Conservation (phyloP, 2,113 vertebrate species). For the Cyrtonyx montezumae region DNA sequence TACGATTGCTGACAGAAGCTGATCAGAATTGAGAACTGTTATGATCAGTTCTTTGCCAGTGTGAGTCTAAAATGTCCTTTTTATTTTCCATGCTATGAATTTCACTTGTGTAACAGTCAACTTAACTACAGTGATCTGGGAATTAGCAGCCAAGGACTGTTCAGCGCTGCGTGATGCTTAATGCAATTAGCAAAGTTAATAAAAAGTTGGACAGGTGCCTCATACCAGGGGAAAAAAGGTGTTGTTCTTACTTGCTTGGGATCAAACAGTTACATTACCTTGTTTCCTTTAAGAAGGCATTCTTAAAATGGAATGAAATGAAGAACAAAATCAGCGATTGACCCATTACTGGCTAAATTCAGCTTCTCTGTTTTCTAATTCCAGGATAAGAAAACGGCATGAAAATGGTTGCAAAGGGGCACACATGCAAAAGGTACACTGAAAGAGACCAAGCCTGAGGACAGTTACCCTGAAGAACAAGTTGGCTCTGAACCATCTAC, state of each 20-base stretch:
- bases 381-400: neutral
- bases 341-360: neutral
- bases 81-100: neutral
- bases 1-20: neutral
- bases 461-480: neutral
- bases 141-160: constrained; percentile 22
- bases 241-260: neutral
- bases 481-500: neutral
- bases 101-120: constrained; percentile 14
- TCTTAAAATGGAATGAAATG: constrained; percentile 4
- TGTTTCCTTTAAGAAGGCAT: neutral
- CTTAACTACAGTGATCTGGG: neutral
- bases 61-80: neutral
- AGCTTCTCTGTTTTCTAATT: constrained; percentile 9
- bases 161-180: constrained; percentile 31
- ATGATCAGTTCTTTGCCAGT: neutral
- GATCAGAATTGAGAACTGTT: neutral
- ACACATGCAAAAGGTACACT: neutral
- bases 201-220: constrained; percentile 41
- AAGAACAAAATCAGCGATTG: neutral
- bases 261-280: neutral
- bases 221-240: neutral
- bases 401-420: neutral
- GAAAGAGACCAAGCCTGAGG: neutral
- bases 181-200: constrained; percentile 57